A percentile compares a stretch with the other conserved stretches of the same genome.
Conservation (phyloP, 2,888 invertebrate species). For the Lithophane semibrunnea region DNA sequence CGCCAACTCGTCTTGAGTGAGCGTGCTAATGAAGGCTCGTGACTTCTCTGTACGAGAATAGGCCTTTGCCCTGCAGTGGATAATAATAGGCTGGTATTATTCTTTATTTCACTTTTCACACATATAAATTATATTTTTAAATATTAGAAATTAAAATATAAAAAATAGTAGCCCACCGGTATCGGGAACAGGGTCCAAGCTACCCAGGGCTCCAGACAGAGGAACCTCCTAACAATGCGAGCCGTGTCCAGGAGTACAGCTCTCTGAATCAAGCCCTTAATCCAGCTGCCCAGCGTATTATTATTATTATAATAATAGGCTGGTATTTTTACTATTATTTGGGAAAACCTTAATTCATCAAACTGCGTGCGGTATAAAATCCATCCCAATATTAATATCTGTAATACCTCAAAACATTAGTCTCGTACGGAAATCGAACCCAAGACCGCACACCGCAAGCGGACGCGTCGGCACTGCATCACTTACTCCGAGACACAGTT, state of each 20-base stretch:
- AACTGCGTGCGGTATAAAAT: not conserved
- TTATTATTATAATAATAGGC: too few species aligned
- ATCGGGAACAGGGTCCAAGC: too few species aligned
- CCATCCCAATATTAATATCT: not conserved
- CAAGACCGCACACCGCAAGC: conserved; percentile 50
- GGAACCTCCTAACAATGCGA: too few species aligned
- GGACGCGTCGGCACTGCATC: conserved; percentile 32
- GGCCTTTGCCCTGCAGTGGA: not conserved
- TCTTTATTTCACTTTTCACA: too few species aligned
- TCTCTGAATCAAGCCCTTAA: too few species aligned
- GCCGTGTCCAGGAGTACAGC: too few species aligned
- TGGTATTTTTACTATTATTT: not conserved
- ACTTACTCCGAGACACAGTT: conserved; percentile 44
- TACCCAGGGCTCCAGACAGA: too few species aligned
- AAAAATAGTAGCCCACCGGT: too few species aligned
- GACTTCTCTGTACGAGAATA: not conserved
- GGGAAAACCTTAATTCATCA: not conserved
- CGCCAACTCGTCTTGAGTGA: not conserved
- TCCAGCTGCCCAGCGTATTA: too few species aligned
- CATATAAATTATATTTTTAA: too few species aligned
- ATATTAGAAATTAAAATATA: too few species aligned
- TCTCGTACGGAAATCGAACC: conserved; percentile 35
- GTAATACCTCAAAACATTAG: conserved; percentile 23
- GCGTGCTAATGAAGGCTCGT: not conserved
- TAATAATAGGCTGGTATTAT: not conserved